phyloP scores from a whole-genome alignment of 2,113 vertebrate species.

The Gavia stellata region DNA sequence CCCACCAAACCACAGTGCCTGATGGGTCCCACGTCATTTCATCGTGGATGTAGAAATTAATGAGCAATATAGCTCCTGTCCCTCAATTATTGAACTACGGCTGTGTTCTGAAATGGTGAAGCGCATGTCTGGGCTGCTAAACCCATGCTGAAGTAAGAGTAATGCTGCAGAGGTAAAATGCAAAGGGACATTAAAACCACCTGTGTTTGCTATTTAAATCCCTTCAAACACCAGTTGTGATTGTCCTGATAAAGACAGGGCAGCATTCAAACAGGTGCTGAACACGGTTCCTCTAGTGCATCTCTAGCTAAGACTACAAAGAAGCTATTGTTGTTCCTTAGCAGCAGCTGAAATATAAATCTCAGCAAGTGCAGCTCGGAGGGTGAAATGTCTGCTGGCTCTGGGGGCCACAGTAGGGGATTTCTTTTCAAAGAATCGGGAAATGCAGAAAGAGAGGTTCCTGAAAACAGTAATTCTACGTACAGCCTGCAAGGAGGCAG shows the following conservation, averaged over 20 bases:
- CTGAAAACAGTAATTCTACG: neutral
- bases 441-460: neutral
- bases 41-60: neutral
- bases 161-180: neutral
- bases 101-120: neutral
- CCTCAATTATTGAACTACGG: rapidly evolving
- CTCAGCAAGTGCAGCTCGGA: neutral
- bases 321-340: neutral
- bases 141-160: neutral
- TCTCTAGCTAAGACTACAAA: neutral
- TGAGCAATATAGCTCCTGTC: rapidly evolving
- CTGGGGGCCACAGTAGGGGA: rapidly evolving
- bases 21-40: neutral
- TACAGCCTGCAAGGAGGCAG: rapidly evolving
- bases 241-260: neutral
- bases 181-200: neutral
- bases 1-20: neutral
- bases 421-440: neutral
- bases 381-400: neutral
- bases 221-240: neutral
- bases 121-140: neutral
- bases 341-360: neutral
- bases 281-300: rapidly evolving
- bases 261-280: neutral
- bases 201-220: neutral